phyloP scores from a whole-genome alignment of 2,797 vertebrate genomes.

The Enteromius afrohamiltoni region DNA sequence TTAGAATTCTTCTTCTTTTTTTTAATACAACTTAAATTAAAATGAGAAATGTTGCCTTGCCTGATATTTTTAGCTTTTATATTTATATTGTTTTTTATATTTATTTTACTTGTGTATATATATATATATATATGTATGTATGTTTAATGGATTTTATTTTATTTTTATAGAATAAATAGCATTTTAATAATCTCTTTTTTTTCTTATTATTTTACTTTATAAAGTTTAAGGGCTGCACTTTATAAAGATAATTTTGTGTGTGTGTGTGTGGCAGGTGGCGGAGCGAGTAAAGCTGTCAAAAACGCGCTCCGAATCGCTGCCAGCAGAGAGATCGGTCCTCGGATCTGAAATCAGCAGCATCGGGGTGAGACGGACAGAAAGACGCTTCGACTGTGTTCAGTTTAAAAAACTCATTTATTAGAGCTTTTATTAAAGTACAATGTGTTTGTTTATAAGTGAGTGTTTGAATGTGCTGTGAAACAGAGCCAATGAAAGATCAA shows the following conservation, averaged over 20 bases:
- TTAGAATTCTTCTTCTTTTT: too few relatives aligned
- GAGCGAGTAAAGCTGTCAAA: constrained; percentile 89
- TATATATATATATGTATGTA: background rate
- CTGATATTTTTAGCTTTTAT: background rate
- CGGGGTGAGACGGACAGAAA: constrained; percentile 71
- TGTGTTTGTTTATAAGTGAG: background rate
- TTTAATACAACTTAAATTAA: too few relatives aligned
- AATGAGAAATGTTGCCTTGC: background rate
- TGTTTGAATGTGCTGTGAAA: background rate
- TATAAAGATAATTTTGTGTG: background rate
- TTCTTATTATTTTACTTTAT: background rate
- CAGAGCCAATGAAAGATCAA: background rate
- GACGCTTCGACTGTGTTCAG: background rate
- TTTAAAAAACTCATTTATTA: background rate
- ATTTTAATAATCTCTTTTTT: background rate
- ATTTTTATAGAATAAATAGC: background rate
- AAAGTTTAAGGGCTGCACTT: too few relatives aligned
- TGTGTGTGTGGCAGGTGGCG: constrained; percentile 77
- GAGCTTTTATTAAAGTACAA: background rate
- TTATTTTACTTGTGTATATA: background rate
- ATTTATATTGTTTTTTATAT: too few relatives aligned
- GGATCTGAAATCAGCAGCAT: constrained; percentile 89
- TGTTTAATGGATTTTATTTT: background rate
- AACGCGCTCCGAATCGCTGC: constrained; percentile 85
- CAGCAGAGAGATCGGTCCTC: constrained; percentile 84